Base-by-base conservation (phyloP, 1,140 invertebrate genomes). In the Plutomurus gul region DNA sequence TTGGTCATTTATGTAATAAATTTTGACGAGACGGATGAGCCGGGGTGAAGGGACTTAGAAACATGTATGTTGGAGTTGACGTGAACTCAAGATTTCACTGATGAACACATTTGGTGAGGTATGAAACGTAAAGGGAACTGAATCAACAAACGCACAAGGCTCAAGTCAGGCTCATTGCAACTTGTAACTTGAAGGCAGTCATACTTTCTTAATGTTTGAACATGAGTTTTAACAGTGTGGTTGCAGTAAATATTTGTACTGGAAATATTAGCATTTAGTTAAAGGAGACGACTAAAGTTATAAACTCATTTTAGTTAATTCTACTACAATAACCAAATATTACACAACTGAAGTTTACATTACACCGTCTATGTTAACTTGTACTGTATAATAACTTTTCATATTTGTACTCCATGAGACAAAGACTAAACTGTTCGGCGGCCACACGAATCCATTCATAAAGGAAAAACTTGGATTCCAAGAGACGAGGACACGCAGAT, bases 321-420 rank as follows among this genome's bases (percentile, higher is more conserved):
- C n/a, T n/a, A n/a, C n/a, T 13, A 25, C 11, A 30, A 27, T 8
- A 30, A 10, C 10, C 5, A 56, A 27, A 27, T 30, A 56, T 25
- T 56, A 65, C 18, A n/a, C n/a, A n/a, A n/a, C n/a, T 33, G 25
- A 65, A 65, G 30, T 65, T 60, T 65, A 65, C 56, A 65, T 65
- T 36, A 2, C 56, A 65, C 56, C 36, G 56, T 65, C 13, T 65
- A 6, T 20, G 7, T n/a, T 65, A 65, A 33, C 30, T 65, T 27
- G 30, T 27, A 65, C n/a, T n/a, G n/a, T n/a, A n/a, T n/a, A n/a
- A n/a, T n/a, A n/a, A n/a, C n/a, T 65, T 47, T 47, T 18, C n/a
- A 47, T 65, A 27, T 65, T 65, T 65, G 56, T 36, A 65, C 30
- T 36, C 16, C 33, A 16, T 27, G 51, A 60, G 30, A 65, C 13